Conservation (phyloP, 2,113 vertebrate species). For the Trogon surrucura region DNA sequence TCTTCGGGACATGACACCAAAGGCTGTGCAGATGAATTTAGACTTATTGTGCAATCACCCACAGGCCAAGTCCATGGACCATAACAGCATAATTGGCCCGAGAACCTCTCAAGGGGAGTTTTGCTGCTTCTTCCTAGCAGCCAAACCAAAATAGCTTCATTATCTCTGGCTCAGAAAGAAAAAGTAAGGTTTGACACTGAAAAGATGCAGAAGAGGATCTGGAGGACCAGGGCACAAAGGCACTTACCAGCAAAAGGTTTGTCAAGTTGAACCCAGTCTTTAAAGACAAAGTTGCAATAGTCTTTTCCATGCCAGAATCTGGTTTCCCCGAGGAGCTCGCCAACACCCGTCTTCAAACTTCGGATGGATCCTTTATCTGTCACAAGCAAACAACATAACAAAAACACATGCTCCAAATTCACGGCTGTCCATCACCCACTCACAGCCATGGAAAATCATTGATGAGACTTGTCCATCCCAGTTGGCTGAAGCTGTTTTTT, state of each 20-base stretch:
- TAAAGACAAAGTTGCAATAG: conserved; percentile 98
- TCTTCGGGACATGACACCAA: not conserved
- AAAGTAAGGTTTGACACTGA: accelerated
- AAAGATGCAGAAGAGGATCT: not conserved
- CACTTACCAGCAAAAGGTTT: conserved; percentile 94
- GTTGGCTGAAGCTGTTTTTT: not conserved
- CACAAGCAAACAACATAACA: not conserved
- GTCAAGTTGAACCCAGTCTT: conserved; percentile 97
- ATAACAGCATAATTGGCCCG: accelerated
- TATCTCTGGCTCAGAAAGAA: not conserved
- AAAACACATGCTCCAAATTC: not conserved
- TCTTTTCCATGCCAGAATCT: conserved; percentile 98
- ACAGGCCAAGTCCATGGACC: not conserved
- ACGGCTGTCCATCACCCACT: not conserved
- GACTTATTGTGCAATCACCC: accelerated
- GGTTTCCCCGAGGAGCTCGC: conserved; percentile 89
- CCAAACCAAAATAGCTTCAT: not conserved
- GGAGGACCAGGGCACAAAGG: not conserved
- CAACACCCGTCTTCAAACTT: conserved; percentile 81
- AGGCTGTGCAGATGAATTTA: not conserved
- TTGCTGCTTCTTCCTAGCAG: not conserved
- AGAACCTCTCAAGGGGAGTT: not conserved
- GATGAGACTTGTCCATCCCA: not conserved
- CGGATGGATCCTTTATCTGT: conserved; percentile 78
- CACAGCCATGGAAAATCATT: accelerated